These are phyloP conservation scores for Marmota monax DNA, from an alignment of 2,113 vertebrate genomes.

Conservation along the genomic window DNA sequence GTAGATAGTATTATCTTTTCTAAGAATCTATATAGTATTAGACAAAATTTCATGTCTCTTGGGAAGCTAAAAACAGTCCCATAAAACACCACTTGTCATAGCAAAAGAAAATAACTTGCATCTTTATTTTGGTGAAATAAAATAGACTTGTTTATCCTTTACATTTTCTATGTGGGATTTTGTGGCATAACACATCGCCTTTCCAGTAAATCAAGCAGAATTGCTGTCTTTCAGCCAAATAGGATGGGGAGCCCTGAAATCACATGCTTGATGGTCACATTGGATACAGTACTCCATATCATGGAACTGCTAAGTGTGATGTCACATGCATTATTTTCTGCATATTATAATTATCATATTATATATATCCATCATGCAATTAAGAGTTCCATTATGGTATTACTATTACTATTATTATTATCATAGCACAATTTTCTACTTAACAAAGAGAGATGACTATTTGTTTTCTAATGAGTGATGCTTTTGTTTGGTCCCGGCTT, in stretches of 20 bases:
- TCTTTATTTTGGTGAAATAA: slow-evolving; percentile 58
- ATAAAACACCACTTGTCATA: not conserved
- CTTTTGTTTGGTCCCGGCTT: not conserved
- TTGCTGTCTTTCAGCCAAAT: slow-evolving; percentile 20
- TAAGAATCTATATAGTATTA: not conserved
- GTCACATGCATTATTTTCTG: not conserved
- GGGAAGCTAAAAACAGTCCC: slow-evolving; percentile 16
- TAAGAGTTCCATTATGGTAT: not conserved
- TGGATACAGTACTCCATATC: not conserved
- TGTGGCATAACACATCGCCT: not conserved
- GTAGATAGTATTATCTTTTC: slow-evolving; percentile 33
- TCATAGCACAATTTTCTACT: slow-evolving; percentile 51
- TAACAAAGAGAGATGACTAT: not conserved
- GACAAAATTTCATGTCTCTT: slow-evolving; percentile 48
- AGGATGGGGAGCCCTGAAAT: not conserved
- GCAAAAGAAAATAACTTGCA: slow-evolving; percentile 57
- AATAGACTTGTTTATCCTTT: slow-evolving; percentile 38
- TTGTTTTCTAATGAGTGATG: slow-evolving; percentile 14
- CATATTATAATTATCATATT: not conserved
- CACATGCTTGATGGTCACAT: not conserved
- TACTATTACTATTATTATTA: not conserved
- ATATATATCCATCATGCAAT: not conserved
- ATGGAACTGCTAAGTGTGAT: not conserved
- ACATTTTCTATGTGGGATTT: slow-evolving; percentile 40
- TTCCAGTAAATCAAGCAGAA: slow-evolving; percentile 42